phyloP scores from a whole-genome alignment of 2,888 invertebrate species.

The Seira musarum region DNA sequence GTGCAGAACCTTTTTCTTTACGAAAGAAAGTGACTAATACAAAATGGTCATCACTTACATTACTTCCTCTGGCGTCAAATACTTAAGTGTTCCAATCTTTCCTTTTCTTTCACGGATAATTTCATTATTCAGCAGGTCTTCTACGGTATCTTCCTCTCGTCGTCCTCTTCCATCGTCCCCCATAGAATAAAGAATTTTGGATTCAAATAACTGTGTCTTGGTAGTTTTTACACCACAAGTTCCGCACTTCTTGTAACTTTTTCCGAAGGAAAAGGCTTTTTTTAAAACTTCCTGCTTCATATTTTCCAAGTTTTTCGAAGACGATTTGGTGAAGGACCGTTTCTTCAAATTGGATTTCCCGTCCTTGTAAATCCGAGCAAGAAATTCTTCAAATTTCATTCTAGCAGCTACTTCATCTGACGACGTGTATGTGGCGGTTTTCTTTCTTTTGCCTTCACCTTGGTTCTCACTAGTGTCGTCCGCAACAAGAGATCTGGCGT shows the following conservation, averaged over 20 bases:
- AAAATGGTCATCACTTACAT: constrained; percentile 50
- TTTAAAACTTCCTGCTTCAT: constrained; percentile 61
- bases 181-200: constrained; percentile 66
- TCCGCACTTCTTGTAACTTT: constrained; percentile 63
- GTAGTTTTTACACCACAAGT: constrained; percentile 62
- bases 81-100: constrained; percentile 56
- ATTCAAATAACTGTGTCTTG: constrained; percentile 64
- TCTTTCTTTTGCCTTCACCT: background rate
- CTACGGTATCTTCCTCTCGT: constrained; percentile 23
- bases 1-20: background rate
- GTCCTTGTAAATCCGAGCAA: constrained; percentile 18
- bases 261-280: constrained; percentile 59
- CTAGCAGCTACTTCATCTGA: constrained; percentile 33
- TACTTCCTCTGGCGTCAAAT: constrained; percentile 67
- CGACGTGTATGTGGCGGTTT: background rate
- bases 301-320: constrained; percentile 64
- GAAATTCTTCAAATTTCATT: constrained; percentile 55
- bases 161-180: constrained; percentile 13
- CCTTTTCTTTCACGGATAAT: background rate
- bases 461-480: constrained; percentile 53
- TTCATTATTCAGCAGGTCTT: constrained; percentile 25
- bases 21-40: background rate
- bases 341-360: background rate
- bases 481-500: constrained; percentile 76
- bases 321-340: background rate